A percentile compares a stretch with the other conserved stretches of the same genome.
Conservation (phyloP, 2,113 vertebrate species). For the Anoura caudifer region DNA sequence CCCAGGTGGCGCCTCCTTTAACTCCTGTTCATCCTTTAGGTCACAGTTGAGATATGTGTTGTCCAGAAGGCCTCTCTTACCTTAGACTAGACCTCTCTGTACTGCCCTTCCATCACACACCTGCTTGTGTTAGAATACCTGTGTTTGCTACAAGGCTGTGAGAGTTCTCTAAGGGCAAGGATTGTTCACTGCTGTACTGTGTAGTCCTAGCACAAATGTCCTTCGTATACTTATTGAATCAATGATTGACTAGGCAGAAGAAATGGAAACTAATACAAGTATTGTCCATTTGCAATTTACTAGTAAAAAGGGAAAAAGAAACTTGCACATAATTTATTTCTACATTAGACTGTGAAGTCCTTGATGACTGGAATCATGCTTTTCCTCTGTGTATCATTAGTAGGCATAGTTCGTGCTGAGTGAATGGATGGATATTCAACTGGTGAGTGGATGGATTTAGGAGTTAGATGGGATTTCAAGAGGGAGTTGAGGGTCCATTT, state of each 20-base stretch:
- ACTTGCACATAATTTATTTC: background rate
- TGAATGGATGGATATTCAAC: background rate
- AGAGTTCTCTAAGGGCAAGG: background rate
- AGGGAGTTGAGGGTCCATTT: background rate
- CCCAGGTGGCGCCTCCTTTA: background rate
- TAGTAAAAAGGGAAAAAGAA: background rate
- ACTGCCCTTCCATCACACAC: fast-evolving
- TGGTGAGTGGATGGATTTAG: background rate
- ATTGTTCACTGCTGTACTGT: background rate
- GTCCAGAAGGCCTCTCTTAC: background rate
- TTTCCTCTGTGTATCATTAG: background rate
- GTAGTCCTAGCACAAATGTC: background rate
- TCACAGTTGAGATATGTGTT: background rate
- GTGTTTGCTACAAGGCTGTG: background rate
- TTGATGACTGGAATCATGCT: background rate
- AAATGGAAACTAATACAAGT: background rate
- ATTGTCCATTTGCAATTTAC: background rate
- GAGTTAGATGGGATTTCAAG: background rate
- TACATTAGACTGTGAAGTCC: background rate
- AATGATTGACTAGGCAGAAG: background rate
- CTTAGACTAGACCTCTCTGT: background rate
- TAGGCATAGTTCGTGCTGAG: background rate
- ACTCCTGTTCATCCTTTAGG: too few relatives aligned
- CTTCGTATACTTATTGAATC: background rate
- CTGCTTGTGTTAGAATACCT: background rate